Evolutionary conservation across 2,113 vertebrate genomes (phyloP).

Genomic region (Rhagologus leucostigma): DNA sequence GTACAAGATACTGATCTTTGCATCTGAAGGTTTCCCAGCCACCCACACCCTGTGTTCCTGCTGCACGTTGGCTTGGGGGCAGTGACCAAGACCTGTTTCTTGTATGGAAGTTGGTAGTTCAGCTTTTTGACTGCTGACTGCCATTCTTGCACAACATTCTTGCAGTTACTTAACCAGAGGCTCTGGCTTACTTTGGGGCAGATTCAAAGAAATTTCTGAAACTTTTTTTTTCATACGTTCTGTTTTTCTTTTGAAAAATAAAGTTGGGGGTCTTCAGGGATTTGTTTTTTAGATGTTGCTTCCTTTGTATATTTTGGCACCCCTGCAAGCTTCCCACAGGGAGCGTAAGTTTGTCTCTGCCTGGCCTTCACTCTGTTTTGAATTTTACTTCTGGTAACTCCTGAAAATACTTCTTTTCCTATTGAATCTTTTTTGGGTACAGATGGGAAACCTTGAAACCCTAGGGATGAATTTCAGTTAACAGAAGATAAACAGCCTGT

Average conservation of each 20-base stretch:
- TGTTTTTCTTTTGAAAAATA: not conserved
- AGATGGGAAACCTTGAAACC: not conserved
- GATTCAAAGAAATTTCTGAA: not conserved
- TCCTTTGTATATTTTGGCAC: conserved; percentile 38
- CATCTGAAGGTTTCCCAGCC: not conserved
- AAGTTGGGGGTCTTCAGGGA: not conserved
- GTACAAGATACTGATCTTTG: not conserved
- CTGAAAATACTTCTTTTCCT: not conserved
- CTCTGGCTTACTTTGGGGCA: not conserved
- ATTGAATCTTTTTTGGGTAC: not conserved
- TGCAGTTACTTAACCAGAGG: not conserved
- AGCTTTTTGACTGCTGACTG: not conserved
- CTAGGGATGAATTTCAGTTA: not conserved
- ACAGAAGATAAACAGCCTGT: not conserved
- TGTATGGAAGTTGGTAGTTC: not conserved
- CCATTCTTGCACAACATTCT: not conserved
- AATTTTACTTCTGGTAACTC: conserved; percentile 3
- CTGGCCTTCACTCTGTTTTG: not conserved
- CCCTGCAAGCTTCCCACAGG: not conserved
- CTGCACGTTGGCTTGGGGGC: not conserved
- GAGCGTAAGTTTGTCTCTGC: not conserved
- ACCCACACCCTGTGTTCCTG: not conserved
- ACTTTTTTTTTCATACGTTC: not conserved
- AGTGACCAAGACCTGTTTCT: not conserved
- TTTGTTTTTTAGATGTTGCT: not conserved